Base-by-base conservation (phyloP, 2,888 invertebrate species). In the Dolichopus griseipennis region DNA sequence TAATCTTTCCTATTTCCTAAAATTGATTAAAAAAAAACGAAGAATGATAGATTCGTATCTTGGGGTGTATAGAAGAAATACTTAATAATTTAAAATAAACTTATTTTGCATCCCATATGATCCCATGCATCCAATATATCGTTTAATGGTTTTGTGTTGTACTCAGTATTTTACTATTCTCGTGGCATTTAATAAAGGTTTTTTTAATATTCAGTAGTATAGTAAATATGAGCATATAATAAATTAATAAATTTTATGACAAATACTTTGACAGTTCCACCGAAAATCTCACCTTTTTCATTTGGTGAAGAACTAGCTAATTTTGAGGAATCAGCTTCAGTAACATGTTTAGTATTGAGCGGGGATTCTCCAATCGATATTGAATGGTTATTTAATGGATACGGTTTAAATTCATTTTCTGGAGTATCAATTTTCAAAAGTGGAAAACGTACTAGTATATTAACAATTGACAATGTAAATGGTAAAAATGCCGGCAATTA, bases 401-500 rank as follows among this genome's bases (percentile, higher is more conserved):
- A 77, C 76, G 82, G 74, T 69, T 81, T 77, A 72, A 78, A 79
- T 67, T 76, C 77, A 66, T 78, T 79, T 70, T 80, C 80, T 20
- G 80, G 80, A 73, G 77, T 82, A 66, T 70, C 77, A 15, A 78
- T 77, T 27, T 78, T 78, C 1, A 80, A 76, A 71, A 75, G 78
- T 71, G 84, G 84, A 69, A 83, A 84, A 75, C 81, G 84, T 71
- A 83, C 84, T 65, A 83, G 83, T 72, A 81, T 83, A 66, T 82
- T 91, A 75, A 88, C 86, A 76, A 90, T 91, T 75, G 86, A 88
- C 73, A 85, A 88, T 9, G 87, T 89, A 68, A 83, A 85, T 74
- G 87, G 87, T 72, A 85, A 85, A 75, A 90, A 91, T 80, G 87
- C 86, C 69, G 91, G 91, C 70, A 89, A 89, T 78, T 92, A 91